Percentiles rank a stretch among this genome's conserved stretches.
phyloP scores from a whole-genome alignment of 2,888 invertebrate species.

The Lamellibrachia columna region DNA sequence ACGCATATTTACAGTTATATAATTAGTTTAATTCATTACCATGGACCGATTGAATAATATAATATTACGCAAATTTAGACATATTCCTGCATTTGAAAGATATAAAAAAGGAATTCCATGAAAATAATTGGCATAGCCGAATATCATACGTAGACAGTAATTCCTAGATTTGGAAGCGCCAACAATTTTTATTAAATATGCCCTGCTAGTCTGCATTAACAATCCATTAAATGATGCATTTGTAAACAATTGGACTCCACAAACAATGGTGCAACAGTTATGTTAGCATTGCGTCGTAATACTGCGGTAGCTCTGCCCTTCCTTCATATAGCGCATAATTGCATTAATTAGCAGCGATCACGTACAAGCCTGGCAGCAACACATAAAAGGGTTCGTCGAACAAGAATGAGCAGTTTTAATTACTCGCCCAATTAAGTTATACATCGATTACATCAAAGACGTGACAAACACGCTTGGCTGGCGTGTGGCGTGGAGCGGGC shows the following conservation, averaged over 20 bases:
- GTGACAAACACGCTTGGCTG: not conserved
- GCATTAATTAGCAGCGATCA: conserved; percentile 12
- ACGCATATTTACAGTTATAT: not conserved
- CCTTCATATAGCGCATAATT: not conserved
- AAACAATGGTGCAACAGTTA: not conserved
- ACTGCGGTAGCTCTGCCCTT: not conserved
- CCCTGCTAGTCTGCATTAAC: too few relatives aligned
- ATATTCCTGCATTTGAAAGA: too few relatives aligned
- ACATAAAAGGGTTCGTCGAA: not conserved
- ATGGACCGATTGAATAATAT: too few relatives aligned
- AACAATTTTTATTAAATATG: too few relatives aligned
- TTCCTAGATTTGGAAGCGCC: too few relatives aligned
- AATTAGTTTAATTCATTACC: too few relatives aligned
- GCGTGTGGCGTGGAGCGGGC: not conserved
- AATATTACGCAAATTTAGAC: too few relatives aligned
- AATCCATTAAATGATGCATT: not conserved
- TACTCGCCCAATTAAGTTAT: conserved; percentile 16
- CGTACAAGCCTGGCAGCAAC: not conserved
- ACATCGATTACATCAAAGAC: conserved; percentile 12
- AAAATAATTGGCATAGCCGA: too few relatives aligned
- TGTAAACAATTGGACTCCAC: not conserved
- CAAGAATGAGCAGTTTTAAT: conserved; percentile 16
- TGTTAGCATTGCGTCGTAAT: not conserved
- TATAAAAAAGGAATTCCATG: too few relatives aligned
- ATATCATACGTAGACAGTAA: too few relatives aligned